phyloP scores from a whole-genome alignment of 1,140 invertebrate species.

The Papilio polytes region DNA sequence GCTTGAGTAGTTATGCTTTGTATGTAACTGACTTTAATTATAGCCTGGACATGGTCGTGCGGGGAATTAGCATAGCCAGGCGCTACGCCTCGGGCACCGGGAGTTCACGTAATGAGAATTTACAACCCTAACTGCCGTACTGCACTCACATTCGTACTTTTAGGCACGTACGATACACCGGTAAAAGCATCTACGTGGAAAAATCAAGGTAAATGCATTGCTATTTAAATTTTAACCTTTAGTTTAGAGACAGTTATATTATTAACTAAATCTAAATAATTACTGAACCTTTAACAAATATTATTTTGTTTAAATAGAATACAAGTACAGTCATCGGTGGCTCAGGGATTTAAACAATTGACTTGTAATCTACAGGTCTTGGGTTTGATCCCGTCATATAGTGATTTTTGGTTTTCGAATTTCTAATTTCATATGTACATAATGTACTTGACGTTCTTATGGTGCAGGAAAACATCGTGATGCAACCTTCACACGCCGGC shows the following conservation, averaged over 20 bases:
- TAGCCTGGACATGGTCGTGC: constrained; percentile 11
- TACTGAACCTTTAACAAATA: too few species aligned
- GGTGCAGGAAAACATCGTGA: too few species aligned
- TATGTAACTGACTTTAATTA: constrained; percentile 1
- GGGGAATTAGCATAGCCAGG: constrained; percentile 23
- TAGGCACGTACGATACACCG: constrained; percentile 5
- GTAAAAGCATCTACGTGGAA: background rate
- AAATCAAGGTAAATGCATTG: background rate
- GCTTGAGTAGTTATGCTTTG: background rate
- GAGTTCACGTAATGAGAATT: constrained; percentile 32
- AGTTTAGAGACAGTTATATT: background rate
- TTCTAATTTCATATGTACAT: too few species aligned
- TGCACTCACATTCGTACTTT: constrained; percentile 24
- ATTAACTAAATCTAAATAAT: background rate
- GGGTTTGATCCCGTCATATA: too few species aligned
- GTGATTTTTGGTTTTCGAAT: too few species aligned
- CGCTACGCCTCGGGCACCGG: constrained; percentile 5
- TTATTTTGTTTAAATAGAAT: too few species aligned
- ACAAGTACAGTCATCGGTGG: too few species aligned
- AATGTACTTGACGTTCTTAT: too few species aligned
- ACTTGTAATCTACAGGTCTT: too few species aligned
- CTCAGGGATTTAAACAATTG: too few species aligned
- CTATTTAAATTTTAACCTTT: background rate
- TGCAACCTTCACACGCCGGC: too few species aligned
- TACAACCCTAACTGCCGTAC: constrained; percentile 26